Evolutionary conservation across 1,140 invertebrate species (phyloP), one percentile per base, ranked within the genome.

Genomic region (Leptinotarsa texana): DNA sequence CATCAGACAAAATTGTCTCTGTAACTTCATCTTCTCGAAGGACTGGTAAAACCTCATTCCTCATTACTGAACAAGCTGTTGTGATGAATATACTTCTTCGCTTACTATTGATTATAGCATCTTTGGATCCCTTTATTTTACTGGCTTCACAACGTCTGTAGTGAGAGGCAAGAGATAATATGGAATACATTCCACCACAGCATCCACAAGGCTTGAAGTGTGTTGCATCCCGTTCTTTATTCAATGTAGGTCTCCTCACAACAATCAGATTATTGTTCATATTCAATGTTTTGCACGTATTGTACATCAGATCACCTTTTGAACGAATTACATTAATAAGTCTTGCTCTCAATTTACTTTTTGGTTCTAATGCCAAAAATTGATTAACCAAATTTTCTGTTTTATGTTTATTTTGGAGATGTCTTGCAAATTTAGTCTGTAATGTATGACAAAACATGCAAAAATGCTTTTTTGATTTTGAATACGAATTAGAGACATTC

Each of bases 361-460:
- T 65, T 21, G 21, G 13, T 65, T 4, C 17, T 15, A 65, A 2
- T 17, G 13, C 21, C 21, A 22, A 33, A 11, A 65, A 65, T 65
- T n/a, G 27, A 4, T 15, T 65, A 65, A 65, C 63, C 21, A n/a
- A 15, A 18, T 15, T 24, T 22, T 65, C 27, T n/a, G 15, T 33
- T 21, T 15, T 24, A 65, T 65, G 63, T 65, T 65, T 65, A 65
- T 65, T 65, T 65, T n/a, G 21, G 15, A 65, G 21, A 21, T 65
- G 63, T 65, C 63, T 65, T 18, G 63, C 63, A n/a, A 65, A 65
- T 3, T 65, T 65, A 17, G 61, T n/a, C 21, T 62, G 61, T 21
- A 62, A 21, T 62, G 17, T 62, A n/a, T 62, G 17, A 21, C 61
- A 62, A 62, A 62, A 62, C 21, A 62, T n/a, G 11, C 61, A 62